A percentile compares a stretch with the other conserved stretches of the same genome.
These are phyloP conservation scores for Epinephelus awoara DNA, from an alignment of 2,797 vertebrate genomes.

Conservation along the genomic window DNA sequence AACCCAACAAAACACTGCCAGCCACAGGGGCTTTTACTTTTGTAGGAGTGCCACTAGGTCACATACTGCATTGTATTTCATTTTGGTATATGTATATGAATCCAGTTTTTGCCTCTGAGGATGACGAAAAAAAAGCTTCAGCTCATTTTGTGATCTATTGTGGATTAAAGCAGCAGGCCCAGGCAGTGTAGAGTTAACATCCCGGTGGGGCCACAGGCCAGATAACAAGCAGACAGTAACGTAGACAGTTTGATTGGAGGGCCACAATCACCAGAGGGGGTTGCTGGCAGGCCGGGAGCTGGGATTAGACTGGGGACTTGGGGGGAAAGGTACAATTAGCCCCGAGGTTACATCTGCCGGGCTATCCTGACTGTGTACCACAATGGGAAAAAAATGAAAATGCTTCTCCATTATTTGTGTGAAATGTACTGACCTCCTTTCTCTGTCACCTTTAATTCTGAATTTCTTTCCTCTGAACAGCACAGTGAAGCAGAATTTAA, in stretches of 20 bases:
- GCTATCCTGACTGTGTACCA: background rate
- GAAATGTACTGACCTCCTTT: background rate
- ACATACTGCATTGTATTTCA: background rate
- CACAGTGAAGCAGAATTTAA: background rate
- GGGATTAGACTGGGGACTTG: conserved; percentile 13
- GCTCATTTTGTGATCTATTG: conserved; percentile 4
- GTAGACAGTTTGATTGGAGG: conserved; percentile 55
- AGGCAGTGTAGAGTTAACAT: conserved; percentile 6
- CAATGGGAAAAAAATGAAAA: background rate
- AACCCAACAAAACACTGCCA: background rate
- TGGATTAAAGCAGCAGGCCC: conserved; percentile 29
- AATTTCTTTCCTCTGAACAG: background rate
- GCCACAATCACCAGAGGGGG: conserved; percentile 32
- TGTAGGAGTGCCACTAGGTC: background rate
- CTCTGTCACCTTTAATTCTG: background rate
- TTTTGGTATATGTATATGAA: background rate
- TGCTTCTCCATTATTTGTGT: background rate
- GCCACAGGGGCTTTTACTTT: background rate
- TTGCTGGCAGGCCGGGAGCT: conserved; percentile 17
- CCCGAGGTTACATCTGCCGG: conserved; percentile 8
- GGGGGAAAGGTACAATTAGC: conserved; percentile 26
- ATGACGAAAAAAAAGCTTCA: background rate
- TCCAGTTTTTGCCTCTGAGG: background rate
- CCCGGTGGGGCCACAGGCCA: conserved; percentile 39
- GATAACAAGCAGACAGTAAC: conserved; percentile 47